A percentile compares a stretch with the other conserved stretches of the same genome.
Evolutionary conservation across 2,797 vertebrate genomes (phyloP).

Genomic region (Lepilemur septentrionalis): DNA sequence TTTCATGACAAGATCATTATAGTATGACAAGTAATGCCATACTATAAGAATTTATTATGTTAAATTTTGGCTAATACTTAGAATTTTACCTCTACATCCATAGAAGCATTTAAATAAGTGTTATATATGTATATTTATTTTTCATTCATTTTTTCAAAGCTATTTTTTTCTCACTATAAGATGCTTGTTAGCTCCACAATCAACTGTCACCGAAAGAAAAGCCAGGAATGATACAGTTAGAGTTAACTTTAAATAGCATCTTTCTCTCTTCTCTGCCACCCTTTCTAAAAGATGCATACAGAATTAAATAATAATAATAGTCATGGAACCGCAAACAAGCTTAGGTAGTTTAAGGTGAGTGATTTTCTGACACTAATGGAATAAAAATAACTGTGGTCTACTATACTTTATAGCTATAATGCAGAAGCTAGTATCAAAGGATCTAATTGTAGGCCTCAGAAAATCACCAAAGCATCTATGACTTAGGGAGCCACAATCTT

Average conservation of each 20-base stretch:
- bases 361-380: neutral
- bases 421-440: neutral
- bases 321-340: neutral
- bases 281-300: neutral
- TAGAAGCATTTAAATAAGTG: neutral
- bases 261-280: neutral
- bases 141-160: neutral
- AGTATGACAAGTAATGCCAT: neutral
- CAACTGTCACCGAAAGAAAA: neutral
- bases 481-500: neutral
- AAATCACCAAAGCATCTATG: neutral
- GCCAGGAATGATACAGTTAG: neutral
- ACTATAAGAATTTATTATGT: neutral
- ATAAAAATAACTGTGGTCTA: neutral
- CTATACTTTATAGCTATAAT: neutral
- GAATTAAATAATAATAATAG: neutral
- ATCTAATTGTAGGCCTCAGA: neutral
- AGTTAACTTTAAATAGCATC: neutral
- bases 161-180: neutral
- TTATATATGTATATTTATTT: neutral
- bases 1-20: neutral
- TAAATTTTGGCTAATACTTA: neutral
- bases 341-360: neutral
- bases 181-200: neutral
- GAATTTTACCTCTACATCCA: neutral